Conservation (phyloP, 1,140 invertebrate species). For the Drosophila equinoxialis region DNA sequence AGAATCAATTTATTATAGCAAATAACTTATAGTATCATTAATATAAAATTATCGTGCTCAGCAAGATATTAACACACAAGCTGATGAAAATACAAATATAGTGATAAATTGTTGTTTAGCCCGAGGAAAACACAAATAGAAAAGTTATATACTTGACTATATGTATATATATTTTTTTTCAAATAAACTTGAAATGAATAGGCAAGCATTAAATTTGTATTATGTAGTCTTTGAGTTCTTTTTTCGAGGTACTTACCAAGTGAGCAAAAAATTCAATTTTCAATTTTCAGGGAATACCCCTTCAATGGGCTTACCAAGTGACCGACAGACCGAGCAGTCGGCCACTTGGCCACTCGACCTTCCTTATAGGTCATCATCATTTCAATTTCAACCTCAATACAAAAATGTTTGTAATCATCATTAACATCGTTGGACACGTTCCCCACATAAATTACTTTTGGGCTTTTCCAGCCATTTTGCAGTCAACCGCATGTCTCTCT, state of each 20-base stretch:
- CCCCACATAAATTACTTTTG: constrained; percentile 31
- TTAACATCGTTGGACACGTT: constrained; percentile 20
- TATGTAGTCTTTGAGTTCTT: background rate
- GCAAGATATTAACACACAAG: background rate
- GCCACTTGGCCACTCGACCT: constrained; percentile 20
- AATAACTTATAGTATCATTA: constrained; percentile 3
- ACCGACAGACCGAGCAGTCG: background rate
- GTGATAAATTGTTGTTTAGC: constrained; percentile 1
- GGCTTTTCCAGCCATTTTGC: constrained; percentile 18
- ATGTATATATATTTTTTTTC: background rate
- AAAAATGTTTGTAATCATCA: background rate
- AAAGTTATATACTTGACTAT: background rate
- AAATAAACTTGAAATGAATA: constrained; percentile 6
- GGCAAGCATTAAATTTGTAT: constrained; percentile 3
- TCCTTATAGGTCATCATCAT: constrained; percentile 35
- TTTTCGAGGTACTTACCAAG: background rate
- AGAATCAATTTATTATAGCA: background rate
- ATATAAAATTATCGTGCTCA: background rate
- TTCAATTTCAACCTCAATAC: constrained; percentile 31
- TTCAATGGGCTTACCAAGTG: background rate
- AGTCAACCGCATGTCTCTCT: background rate
- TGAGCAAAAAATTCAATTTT: background rate
- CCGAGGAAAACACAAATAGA: background rate
- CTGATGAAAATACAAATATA: constrained; percentile 1
- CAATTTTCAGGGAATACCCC: background rate